These are phyloP conservation scores for Loxodonta africana DNA, from an alignment of 2,113 vertebrate genomes.

Conservation along the genomic window DNA sequence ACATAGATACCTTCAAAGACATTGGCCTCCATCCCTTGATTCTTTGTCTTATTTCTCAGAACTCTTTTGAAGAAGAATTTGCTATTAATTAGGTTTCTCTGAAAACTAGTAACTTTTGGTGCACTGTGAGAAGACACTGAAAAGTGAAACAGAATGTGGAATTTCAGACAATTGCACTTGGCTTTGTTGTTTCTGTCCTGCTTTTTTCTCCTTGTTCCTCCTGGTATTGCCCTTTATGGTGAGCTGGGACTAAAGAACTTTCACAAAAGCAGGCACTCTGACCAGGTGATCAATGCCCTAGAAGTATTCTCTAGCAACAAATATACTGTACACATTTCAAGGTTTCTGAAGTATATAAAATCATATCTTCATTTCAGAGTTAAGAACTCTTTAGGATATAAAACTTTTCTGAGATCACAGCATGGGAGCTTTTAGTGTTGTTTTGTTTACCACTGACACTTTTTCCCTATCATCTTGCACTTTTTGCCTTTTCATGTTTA, in stretches of 20 bases:
- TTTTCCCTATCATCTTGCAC: background rate
- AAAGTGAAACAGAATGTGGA: background rate
- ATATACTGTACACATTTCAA: background rate
- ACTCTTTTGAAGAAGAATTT: background rate
- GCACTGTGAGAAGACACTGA: background rate
- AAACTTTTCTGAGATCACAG: constrained; percentile 29
- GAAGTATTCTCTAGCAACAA: background rate
- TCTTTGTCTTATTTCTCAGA: constrained; percentile 13
- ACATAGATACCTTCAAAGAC: background rate
- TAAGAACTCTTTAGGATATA: constrained; percentile 10
- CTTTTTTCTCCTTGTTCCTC: background rate
- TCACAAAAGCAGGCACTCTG: background rate
- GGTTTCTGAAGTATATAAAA: background rate
- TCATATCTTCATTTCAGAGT: background rate
- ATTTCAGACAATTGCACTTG: background rate
- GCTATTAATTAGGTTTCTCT: background rate
- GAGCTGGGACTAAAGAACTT: background rate
- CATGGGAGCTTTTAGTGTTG: background rate
- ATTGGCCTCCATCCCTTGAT: background rate
- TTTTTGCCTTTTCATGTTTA: constrained; percentile 4
- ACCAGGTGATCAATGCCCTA: background rate
- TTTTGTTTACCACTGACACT: background rate
- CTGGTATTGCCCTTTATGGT: background rate
- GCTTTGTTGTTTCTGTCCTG: background rate
- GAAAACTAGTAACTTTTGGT: background rate